These are phyloP conservation scores for Campylomormyrus tamandua DNA, from an alignment of 2,113 vertebrate species.

Conservation along the genomic window DNA sequence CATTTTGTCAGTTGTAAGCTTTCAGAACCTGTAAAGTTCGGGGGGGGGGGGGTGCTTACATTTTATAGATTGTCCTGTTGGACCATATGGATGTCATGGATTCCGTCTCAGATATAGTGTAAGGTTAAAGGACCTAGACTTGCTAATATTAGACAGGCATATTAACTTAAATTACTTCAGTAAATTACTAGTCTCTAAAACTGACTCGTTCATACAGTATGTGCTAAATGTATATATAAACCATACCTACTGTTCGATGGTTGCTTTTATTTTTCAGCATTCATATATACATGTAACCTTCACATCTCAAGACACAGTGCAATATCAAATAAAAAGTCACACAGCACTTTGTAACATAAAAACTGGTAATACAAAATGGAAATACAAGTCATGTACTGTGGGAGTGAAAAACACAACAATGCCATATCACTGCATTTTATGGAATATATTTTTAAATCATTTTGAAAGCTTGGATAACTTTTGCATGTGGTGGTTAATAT, in stretches of 20 bases:
- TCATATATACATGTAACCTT: too few species aligned
- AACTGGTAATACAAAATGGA: too few species aligned
- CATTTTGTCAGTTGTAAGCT: not conserved
- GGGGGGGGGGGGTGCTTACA: not conserved
- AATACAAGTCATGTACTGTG: too few species aligned
- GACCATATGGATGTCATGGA: not conserved
- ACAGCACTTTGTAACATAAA: too few species aligned
- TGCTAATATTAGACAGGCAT: not conserved
- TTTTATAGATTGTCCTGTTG: not conserved
- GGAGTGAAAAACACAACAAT: too few species aligned
- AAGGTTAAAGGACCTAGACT: not conserved
- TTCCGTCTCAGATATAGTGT: not conserved
- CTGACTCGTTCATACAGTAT: not conserved
- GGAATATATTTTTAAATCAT: too few species aligned
- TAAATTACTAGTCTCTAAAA: not conserved
- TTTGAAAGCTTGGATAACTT: too few species aligned
- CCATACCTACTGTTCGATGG: not conserved
- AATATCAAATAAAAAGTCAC: too few species aligned
- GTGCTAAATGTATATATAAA: not conserved
- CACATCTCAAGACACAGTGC: too few species aligned
- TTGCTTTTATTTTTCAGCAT: not conserved
- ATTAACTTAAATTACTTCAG: not conserved
- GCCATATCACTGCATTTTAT: too few species aligned
- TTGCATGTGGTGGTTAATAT: too few species aligned
- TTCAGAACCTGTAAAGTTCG: not conserved